phyloP scores from a whole-genome alignment of 2,113 vertebrate species.

The Syngnathus floridae region DNA sequence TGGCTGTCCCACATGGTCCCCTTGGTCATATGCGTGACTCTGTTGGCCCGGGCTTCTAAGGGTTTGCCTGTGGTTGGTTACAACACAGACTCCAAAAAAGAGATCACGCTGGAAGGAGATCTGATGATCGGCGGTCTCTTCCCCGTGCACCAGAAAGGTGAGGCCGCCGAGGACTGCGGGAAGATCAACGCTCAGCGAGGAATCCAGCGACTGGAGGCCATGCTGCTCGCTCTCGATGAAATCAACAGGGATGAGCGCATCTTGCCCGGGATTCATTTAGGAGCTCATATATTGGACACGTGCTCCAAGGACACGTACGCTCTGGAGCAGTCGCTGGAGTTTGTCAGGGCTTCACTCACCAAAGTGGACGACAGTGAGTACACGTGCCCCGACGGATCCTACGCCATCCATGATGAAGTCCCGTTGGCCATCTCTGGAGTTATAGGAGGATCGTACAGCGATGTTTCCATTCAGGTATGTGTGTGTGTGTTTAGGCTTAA shows the following conservation, averaged over 20 bases:
- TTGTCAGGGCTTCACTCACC: slow-evolving; percentile 91
- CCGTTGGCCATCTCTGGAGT: slow-evolving; percentile 91
- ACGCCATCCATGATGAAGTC: slow-evolving; percentile 85
- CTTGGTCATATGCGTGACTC: slow-evolving; percentile 42
- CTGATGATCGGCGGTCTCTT: slow-evolving; percentile 94
- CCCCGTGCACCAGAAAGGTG: slow-evolving; percentile 92
- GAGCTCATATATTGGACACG: slow-evolving; percentile 92
- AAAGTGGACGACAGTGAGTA: slow-evolving; percentile 91
- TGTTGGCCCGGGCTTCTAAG: slow-evolving; percentile 47
- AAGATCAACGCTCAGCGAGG: slow-evolving; percentile 93
- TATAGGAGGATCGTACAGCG: slow-evolving; percentile 96
- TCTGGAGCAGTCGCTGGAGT: slow-evolving; percentile 94
- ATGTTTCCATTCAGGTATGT: slow-evolving; percentile 94
- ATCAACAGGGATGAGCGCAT: slow-evolving; percentile 86
- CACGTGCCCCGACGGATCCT: slow-evolving; percentile 93
- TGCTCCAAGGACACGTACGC: slow-evolving; percentile 98
- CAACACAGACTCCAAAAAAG: slow-evolving; percentile 75
- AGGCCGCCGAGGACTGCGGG: slow-evolving; percentile 83
- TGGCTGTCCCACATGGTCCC: slow-evolving; percentile 51
- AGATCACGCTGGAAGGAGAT: slow-evolving; percentile 89
- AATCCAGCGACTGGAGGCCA: slow-evolving; percentile 96
- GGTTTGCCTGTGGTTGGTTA: slow-evolving; percentile 61
- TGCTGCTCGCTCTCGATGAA: slow-evolving; percentile 91
- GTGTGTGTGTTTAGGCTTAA: no score
- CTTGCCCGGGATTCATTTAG: slow-evolving; percentile 84